Evolutionary conservation across 2,113 vertebrate species (phyloP).

Genomic region (Speoplatyrhinus poulsoni): DNA sequence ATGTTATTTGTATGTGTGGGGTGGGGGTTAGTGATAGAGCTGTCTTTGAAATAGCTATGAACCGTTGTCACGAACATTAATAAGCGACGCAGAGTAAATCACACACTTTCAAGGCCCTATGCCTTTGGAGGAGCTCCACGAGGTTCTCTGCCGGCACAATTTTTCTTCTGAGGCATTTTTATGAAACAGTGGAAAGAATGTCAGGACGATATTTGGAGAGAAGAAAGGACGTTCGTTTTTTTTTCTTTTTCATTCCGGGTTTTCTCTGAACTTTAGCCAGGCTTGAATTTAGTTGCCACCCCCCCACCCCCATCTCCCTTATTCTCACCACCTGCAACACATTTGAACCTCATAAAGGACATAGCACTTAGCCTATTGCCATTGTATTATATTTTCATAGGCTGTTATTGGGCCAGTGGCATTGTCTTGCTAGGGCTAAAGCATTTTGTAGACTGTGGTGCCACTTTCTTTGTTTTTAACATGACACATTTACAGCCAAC

Average conservation of each 20-base stretch:
- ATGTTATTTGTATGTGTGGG: constrained; percentile 45
- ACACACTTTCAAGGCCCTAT: constrained; percentile 56
- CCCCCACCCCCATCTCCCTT: constrained; percentile 44
- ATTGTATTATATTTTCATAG: constrained; percentile 64
- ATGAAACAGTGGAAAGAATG: constrained; percentile 81
- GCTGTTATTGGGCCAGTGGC: constrained; percentile 44
- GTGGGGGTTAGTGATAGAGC: constrained; percentile 37
- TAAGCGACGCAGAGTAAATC: constrained; percentile 69
- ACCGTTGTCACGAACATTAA: constrained; percentile 63
- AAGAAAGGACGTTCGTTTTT: constrained; percentile 66
- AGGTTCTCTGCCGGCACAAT: constrained; percentile 61
- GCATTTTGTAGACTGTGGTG: constrained; percentile 13
- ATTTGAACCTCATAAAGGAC: constrained; percentile 83
- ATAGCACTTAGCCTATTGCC: constrained; percentile 56
- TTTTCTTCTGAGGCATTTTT: constrained; percentile 73
- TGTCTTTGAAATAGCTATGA: constrained; percentile 57
- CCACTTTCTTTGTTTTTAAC: constrained; percentile 30
- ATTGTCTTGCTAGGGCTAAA: constrained; percentile 50
- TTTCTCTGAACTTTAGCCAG: constrained; percentile 75
- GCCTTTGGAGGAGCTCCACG: constrained; percentile 61
- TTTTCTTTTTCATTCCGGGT: constrained; percentile 32
- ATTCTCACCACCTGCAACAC: constrained; percentile 78
- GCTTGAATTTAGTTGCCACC: constrained; percentile 60
- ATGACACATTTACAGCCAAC: constrained; percentile 34
- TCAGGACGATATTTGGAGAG: constrained; percentile 70